Evolutionary conservation across 2,113 vertebrate genomes (phyloP), one percentile per base, ranked within the genome.

Genomic region (Hymenochirus boettgeri): DNA sequence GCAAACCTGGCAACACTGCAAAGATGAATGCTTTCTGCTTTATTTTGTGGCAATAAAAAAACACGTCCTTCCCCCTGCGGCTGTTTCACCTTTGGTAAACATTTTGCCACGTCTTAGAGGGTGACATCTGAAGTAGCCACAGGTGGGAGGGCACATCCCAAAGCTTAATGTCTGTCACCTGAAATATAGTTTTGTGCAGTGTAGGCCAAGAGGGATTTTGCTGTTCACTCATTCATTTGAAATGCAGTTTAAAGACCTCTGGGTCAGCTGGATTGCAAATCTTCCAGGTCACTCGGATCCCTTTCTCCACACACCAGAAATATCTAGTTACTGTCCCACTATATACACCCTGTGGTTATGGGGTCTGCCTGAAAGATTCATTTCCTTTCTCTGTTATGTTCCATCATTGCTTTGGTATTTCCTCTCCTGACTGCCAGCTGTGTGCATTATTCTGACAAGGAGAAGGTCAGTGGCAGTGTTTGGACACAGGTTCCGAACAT

Each of bases 91-190:
- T 7, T 66, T 50, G 29, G 39, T 59, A 67, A 67, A 51, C 42
- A 59, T 12, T 26, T 31, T 69, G 65, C 65, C 65, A 69, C 65
- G 65, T 69, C 18, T 60, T 18, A 10, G 13, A 24, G 33, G 9
- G 48, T 53, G 46, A 69, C 65, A 58, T 57, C 47, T 22, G 15
- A 53, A 22, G 13, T 29, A 6, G 24, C n/a, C 31, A 45, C 47
- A 22, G 42, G 46, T n/a, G 25, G 56, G 55, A 27, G 56, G 27
- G 17, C 21, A 21, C 29, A 2, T 39, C 23, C 18, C 13, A 8
- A 33, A 18, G 9, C 22, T 50, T 48, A 1, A 24, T 55, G 17
- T 47, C 9, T 35, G 4, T 3, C 33, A 12, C 9, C 33, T 13
- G 15, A 35, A 31, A 35, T 35, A 3, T 35, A 13, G 33, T 35